A percentile compares a stretch with the other conserved stretches of the same genome.
Evolutionary conservation across 2,797 vertebrate species (phyloP).

Genomic region (Eulemur rubriventer): DNA sequence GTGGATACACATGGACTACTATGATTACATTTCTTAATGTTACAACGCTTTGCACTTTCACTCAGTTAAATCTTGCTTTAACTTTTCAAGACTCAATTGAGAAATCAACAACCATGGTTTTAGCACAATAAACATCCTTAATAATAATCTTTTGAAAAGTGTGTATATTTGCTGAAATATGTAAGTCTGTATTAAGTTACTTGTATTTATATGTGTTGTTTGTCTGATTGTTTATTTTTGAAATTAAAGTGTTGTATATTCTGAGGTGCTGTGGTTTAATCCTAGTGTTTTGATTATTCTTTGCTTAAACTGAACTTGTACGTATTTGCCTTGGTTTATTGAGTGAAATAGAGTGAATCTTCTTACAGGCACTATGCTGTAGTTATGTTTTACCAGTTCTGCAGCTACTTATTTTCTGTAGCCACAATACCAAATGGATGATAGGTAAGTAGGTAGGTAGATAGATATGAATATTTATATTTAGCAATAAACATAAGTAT

Average conservation of each 20-base stretch:
- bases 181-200: background rate
- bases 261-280: background rate
- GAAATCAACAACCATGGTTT: background rate
- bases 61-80: background rate
- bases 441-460: background rate
- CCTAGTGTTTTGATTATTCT: background rate
- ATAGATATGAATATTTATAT: background rate
- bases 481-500: background rate
- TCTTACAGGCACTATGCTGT: background rate
- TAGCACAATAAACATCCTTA: background rate
- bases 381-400: background rate
- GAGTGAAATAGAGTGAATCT: background rate
- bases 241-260: background rate
- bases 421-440: background rate
- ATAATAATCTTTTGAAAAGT: background rate
- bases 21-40: background rate
- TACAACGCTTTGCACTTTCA: background rate
- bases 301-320: conserved; percentile 1
- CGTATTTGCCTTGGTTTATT: background rate
- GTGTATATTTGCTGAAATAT: background rate
- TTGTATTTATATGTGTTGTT: background rate
- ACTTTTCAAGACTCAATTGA: background rate
- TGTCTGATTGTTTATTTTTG: background rate
- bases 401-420: background rate
- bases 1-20: background rate